These are phyloP conservation scores for Batillaria attramentaria DNA, from an alignment of 1,140 invertebrate genomes.

Conservation along the genomic window DNA sequence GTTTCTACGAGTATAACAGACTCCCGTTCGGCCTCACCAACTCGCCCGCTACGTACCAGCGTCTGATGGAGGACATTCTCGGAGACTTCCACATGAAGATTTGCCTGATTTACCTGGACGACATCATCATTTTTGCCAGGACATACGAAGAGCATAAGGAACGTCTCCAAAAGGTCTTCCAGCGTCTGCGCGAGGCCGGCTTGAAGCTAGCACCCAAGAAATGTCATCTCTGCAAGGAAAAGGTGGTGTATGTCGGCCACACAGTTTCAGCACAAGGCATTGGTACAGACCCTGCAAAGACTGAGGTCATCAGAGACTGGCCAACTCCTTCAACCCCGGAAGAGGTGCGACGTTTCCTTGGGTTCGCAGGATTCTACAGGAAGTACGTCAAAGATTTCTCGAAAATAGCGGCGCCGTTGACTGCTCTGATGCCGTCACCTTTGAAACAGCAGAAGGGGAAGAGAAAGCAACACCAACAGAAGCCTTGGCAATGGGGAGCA, in stretches of 20 bases:
- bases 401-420: slow-evolving; percentile 62
- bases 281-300: slow-evolving; percentile 68
- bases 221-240: slow-evolving; percentile 34
- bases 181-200: slow-evolving; percentile 41
- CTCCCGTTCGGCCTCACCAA: too few relatives aligned
- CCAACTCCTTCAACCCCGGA: slow-evolving; percentile 54
- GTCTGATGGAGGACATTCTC: too few relatives aligned
- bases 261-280: slow-evolving; percentile 50
- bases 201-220: slow-evolving; percentile 44
- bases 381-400: slow-evolving; percentile 66
- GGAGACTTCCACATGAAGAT: too few relatives aligned
- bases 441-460: not conserved
- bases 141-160: too few relatives aligned
- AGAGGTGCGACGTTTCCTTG: slow-evolving; percentile 71
- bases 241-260: slow-evolving; percentile 47
- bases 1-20: too few relatives aligned
- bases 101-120: too few relatives aligned
- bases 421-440: slow-evolving; percentile 35
- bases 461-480: not conserved
- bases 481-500: slow-evolving; percentile 26
- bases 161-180: slow-evolving; percentile 48
- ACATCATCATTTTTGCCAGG: too few relatives aligned
- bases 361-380: slow-evolving; percentile 69
- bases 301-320: slow-evolving; percentile 64
- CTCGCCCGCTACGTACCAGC: too few relatives aligned